Evolutionary conservation across 1,140 invertebrate species (phyloP), one percentile per base, ranked within the genome.

Genomic region (Lasaia peninsularis): DNA sequence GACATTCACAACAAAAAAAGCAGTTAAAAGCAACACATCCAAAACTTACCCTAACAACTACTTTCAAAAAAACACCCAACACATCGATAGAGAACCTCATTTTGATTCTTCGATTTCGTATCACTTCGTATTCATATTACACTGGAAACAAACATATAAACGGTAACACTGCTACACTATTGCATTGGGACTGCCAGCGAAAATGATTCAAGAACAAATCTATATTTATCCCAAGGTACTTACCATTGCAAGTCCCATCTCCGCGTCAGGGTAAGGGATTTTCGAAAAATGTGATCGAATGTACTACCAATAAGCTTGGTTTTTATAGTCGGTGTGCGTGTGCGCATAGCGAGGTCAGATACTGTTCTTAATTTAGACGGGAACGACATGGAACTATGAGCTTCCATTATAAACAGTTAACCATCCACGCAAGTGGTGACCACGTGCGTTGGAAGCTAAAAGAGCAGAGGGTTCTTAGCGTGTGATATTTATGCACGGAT

Each of bases 51-150:
- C 40, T 44, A 44, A 44, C 40, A 11, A 44, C 40, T 44, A 44
- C 40, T 44, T 44, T 44, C 16, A 48, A 48, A 11, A 48, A 48
- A 1, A 48, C 40, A 48, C 40, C 40, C 40, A 48, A 48, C 20
- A 48, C 40, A 5, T 48, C 40, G n/a, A 48, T 48, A 11, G 40
- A 48, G 40, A 48, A 48, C 40, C 40, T 11, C 40, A 48, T 48
- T 48, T 48, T 18, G 40, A 20, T 48, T 48, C 40, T 48, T 48
- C 40, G 40, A 48, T 48, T 48, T 48, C 40, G 18, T 20, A 48
- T 20, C 40, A 48, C 40, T 48, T 48, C 40, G 40, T 48, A 48
- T 48, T 48, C 40, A 48, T 18, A 48, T 48, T 20, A 48, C 40
- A 48, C 40, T 48, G 40, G 40, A 48, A 48, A 48, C n/a, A 48